Base-by-base conservation (phyloP, 2,113 vertebrate genomes). In the Melanostigma gelatinosum region DNA sequence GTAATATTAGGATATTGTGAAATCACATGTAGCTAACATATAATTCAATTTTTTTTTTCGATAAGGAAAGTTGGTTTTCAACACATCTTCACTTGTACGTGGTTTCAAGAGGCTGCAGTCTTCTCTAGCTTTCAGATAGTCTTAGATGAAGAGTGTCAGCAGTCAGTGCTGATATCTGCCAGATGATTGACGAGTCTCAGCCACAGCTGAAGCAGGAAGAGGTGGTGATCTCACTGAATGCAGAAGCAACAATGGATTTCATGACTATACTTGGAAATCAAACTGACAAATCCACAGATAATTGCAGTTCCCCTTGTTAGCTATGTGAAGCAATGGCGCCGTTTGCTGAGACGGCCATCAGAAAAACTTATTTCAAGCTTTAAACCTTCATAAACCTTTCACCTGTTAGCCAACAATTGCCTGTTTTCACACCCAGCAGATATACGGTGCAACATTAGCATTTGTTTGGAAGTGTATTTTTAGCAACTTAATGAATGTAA, bases 111-210 rank as follows among this genome's bases (percentile, higher is more conserved):
- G 5, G 61, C 52, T 52, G 46, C 29, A 20, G 34, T 72, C 61
- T 58, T 54, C 44, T 50, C n/a, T 24, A 8, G 27, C 32, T 46
- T 68, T 38, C 62, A 36, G 57, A 18, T 12, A 57, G 72, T 75
- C 7, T 68, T 69, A 55, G 50, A 83, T 77, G n/a, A 71, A 20
- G 61, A 68, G 73, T 65, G 77, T 65, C 73, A 85, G 82, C 76
- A 69, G 81, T 86, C 76, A 46, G 62, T 48, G 22, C 72, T 60
- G 73, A 10, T 81, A 6, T 67, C 61, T 62, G 48, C 20, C 32
- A 11, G 20, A 62, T 77, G 75, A 84, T 66, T 86, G 78, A 84
- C 9, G 15, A 32, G 52, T n/a, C 67, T 48, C 40, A 55, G 24
- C 48, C 48, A 6, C 63, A 1, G 52, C 38, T 63, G 38, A 73